Evolutionary conservation across 2,888 invertebrate genomes (phyloP), one percentile per base, ranked within the genome.

Genomic region (Celastrina argiolus): DNA sequence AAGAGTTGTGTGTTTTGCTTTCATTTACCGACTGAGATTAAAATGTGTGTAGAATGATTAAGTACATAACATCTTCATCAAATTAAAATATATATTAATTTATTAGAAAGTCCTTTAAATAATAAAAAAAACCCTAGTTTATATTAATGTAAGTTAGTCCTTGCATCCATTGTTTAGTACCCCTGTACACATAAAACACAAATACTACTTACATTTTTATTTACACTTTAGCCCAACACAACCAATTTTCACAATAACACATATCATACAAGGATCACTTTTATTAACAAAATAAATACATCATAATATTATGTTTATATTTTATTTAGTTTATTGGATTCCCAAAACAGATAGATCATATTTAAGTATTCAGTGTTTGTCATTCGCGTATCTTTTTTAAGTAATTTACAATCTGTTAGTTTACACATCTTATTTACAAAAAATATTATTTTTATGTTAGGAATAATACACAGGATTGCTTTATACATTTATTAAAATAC

Each of bases 161-260:
- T 71, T 71, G 68, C 68, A 70, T 61, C 67, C 69, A 66, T n/a
- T 36, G 39, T n/a, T 63, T 66, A 42, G 41, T 66, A 69, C 64
- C 69, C 66, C 45, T 28, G 64, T 64, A 70, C 70, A 70, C 39
- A 41, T 45, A 63, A 8, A 51, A 64, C 22, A 36, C 18, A 67
- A 18, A 58, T 66, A 61, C 45, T 67, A 58, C 56, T 65, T 58
- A 65, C 39, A 58, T 39, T 58, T 36, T 12, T 58, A 28, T 56
- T 28, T 34, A 36, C 51, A 51, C 56, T 31, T 31, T 16, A 1
- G 16, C 7, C 18, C 18, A 16, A 45, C 58, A 16, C 58, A 31
- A n/a, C 58, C 28, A 31, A 58, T n/a, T 18, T 18, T 58, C 51
- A 58, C 31, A 58, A 58, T 31, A 7, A 31, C 58, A 31, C 31